These are phyloP conservation scores for Otolemur garnettii DNA, from an alignment of 2,113 vertebrate species.

Conservation along the genomic window DNA sequence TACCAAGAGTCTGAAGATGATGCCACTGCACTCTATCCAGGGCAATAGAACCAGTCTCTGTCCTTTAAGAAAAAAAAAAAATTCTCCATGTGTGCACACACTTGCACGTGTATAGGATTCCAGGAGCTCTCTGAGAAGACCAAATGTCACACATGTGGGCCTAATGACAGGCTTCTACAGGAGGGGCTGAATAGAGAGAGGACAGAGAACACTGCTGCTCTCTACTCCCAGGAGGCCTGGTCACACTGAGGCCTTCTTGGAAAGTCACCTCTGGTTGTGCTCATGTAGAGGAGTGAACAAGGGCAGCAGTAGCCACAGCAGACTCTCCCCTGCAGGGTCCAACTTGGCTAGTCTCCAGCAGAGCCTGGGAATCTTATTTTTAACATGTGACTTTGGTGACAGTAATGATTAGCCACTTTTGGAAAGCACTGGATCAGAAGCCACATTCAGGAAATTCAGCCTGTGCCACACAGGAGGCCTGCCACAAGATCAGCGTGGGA, in stretches of 20 bases:
- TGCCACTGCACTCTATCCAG: background rate
- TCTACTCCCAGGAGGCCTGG: rapidly evolving
- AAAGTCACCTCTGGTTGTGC: background rate
- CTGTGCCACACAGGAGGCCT: background rate
- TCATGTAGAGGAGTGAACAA: background rate
- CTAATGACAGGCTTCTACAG: background rate
- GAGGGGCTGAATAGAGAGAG: background rate
- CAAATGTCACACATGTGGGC: background rate
- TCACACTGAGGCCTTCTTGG: background rate
- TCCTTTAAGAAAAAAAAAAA: background rate
- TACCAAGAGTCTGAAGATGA: background rate
- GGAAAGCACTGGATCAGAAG: background rate
- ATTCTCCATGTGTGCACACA: too few relatives aligned
- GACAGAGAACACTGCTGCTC: background rate
- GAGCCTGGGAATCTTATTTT: background rate
- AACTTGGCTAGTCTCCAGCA: background rate
- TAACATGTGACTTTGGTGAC: background rate
- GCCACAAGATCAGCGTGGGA: rapidly evolving
- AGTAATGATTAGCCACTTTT: background rate
- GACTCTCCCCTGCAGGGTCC: background rate
- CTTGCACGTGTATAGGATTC: background rate
- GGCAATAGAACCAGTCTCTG: background rate
- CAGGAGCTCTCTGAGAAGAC: background rate
- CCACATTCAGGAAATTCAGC: background rate
- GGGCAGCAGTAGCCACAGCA: background rate